phyloP scores from a whole-genome alignment of 2,797 vertebrate species.

The Morus bassanus region DNA sequence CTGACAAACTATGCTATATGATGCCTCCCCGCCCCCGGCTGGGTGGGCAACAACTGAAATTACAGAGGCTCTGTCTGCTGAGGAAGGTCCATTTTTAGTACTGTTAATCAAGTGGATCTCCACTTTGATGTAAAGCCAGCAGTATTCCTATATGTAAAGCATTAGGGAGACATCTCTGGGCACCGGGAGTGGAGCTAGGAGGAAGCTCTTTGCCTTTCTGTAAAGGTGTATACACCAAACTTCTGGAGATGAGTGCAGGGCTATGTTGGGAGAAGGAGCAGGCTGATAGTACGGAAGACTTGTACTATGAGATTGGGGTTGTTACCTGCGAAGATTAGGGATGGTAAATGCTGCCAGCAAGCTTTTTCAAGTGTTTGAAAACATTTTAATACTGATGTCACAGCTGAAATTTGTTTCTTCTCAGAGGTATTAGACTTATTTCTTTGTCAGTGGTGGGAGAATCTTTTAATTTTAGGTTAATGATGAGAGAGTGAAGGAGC shows the following conservation, averaged over 20 bases:
- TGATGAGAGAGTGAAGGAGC: not conserved
- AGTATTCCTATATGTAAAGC: not conserved
- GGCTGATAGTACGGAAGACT: not conserved
- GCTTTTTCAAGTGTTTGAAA: not conserved
- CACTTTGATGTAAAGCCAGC: not conserved
- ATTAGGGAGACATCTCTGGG: not conserved
- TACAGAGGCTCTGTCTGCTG: not conserved
- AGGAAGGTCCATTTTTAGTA: not conserved
- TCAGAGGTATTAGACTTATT: not conserved
- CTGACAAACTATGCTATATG: not conserved
- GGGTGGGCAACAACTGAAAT: not conserved
- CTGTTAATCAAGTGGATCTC: not conserved
- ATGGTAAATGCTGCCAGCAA: not conserved
- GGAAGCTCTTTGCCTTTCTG: not conserved
- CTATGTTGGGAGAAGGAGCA: not conserved
- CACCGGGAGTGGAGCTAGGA: not conserved
- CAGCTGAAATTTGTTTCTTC: not conserved
- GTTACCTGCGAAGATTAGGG: not conserved
- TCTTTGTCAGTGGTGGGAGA: not conserved
- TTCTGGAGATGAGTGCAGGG: not conserved
- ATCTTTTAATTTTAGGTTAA: not conserved
- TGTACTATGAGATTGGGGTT: not conserved
- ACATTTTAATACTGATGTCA: not conserved
- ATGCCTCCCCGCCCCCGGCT: rapidly evolving
- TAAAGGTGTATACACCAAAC: not conserved